Evolutionary conservation across 2,113 vertebrate genomes (phyloP), one percentile per base, ranked within the genome.

Genomic region (Bufo bufo): DNA sequence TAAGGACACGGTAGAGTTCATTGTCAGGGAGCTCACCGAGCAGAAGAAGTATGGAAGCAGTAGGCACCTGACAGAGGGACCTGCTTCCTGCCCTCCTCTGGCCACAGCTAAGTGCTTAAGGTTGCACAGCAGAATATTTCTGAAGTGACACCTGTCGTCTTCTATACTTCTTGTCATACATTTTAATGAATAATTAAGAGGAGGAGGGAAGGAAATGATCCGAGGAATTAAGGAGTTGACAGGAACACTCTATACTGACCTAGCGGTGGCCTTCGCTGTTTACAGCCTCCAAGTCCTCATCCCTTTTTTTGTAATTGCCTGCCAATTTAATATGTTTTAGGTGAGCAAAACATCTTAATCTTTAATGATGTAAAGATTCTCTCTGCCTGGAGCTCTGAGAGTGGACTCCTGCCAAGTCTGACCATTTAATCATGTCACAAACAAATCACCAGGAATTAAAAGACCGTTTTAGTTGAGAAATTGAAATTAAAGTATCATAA

Each of bases 391-490:
- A 89, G 81, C 72, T 77, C n/a, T 10, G 33, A 78, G 82, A 66
- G 61, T 69, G 81, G 81, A 78, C 59, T 84, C 81, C 82, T 84
- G 87, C 87, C 87, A 89, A 84, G 87, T 66, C 59, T 52, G 72
- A 84, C 87, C 87, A 84, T 89, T 89, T 89, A 89, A 89, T 89
- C 87, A 89, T 89, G 87, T 84, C 87, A 84, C 87, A 84, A 89
- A 89, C 87, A 84, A 89, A 89, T 89, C 87, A 47, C 47, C 72
- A 89, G 87, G 74, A 89, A 89, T 89, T 89, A 89, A 89, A 89
- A 89, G 87, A 61, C 82, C 71, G 61, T 89, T 89, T 89, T 89
- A 84, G 82, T 77, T 78, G 81, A 84, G 87, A 84, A 84, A 89
- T 84, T 84, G 87, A 84, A 89, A 78, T 89, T 77, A 89, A 89